Conservation (phyloP, 92 coral and sea anemone genomes). For the Umimayanthus kanabou region DNA sequence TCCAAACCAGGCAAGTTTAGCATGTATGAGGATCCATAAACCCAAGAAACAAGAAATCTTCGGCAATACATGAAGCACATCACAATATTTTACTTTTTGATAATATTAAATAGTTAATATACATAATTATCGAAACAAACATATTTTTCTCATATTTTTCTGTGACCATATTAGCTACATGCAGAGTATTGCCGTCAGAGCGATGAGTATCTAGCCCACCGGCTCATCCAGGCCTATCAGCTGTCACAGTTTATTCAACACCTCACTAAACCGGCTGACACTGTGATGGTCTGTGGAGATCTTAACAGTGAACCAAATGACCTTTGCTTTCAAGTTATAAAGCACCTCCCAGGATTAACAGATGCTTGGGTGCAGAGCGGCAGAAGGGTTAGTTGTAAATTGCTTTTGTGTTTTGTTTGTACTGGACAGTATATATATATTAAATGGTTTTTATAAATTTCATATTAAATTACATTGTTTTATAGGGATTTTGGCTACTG, state of each 20-base stretch:
- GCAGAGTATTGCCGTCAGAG: slow-evolving; percentile 79
- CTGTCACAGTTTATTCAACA: slow-evolving; percentile 83
- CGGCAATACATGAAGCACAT: no score
- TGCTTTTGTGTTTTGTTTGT: no score
- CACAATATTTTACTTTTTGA: no score
- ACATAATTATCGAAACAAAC: not conserved
- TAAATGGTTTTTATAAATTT: no score
- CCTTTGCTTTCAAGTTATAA: slow-evolving; percentile 77
- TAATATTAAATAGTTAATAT: no score
- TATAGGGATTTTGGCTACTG: no score
- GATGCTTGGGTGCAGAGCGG: slow-evolving; percentile 86
- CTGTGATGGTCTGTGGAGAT: slow-evolving; percentile 91
- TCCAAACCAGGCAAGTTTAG: no score
- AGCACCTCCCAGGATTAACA: slow-evolving; percentile 69
- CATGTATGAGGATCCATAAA: no score
- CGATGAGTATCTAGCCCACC: slow-evolving; percentile 75
- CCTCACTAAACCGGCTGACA: slow-evolving; percentile 76
- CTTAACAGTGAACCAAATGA: slow-evolving; percentile 89
- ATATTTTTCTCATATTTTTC: not conserved
- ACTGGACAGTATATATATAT: no score
- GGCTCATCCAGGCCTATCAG: slow-evolving; percentile 87
- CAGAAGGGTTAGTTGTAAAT: slow-evolving; percentile 55
- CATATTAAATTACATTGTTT: no score
- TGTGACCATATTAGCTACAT: slow-evolving; percentile 61
- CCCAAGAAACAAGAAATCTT: no score